These are phyloP conservation scores for Elmis aenea DNA, from an alignment of 2,888 invertebrate species.

Conservation along the genomic window DNA sequence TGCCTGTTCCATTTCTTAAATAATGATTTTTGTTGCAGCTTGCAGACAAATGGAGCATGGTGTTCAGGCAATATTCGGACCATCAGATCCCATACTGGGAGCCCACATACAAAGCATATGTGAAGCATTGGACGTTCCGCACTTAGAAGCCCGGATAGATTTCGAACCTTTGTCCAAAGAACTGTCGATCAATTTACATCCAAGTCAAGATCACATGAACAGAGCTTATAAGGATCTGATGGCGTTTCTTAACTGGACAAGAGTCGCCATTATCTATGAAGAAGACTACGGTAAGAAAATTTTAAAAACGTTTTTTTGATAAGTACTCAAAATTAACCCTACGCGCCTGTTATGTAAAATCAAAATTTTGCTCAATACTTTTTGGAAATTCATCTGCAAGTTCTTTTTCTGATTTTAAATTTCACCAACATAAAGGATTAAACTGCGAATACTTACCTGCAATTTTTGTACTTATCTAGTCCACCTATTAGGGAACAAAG, in stretches of 20 bases:
- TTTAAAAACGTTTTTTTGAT: no score
- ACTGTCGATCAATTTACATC: constrained; percentile 85
- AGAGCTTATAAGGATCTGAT: constrained; percentile 82
- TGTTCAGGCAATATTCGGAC: constrained; percentile 83
- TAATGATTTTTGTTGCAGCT: no score
- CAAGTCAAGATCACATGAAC: constrained; percentile 76
- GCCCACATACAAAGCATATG: constrained; percentile 85
- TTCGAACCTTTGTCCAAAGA: constrained; percentile 60
- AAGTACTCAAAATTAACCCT: no score
- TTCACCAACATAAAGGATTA: background rate
- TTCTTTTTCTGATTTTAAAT: no score
- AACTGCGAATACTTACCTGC: constrained; percentile 12
- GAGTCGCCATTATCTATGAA: constrained; percentile 89
- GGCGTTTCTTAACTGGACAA: constrained; percentile 85
- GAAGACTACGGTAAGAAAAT: constrained; percentile 85
- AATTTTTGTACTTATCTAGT: constrained; percentile 33
- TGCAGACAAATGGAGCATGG: constrained; percentile 79
- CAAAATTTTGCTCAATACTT: no score
- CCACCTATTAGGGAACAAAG: constrained; percentile 43
- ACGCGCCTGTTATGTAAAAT: no score
- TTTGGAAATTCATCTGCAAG: no score
- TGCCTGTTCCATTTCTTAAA: no score
- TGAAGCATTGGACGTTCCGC: constrained; percentile 84
- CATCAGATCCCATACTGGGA: constrained; percentile 75
- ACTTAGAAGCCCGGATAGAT: constrained; percentile 72